Evolutionary conservation across 2,888 invertebrate genomes (phyloP), one percentile per base, ranked within the genome.

Genomic region (Pedicia rivosa): DNA sequence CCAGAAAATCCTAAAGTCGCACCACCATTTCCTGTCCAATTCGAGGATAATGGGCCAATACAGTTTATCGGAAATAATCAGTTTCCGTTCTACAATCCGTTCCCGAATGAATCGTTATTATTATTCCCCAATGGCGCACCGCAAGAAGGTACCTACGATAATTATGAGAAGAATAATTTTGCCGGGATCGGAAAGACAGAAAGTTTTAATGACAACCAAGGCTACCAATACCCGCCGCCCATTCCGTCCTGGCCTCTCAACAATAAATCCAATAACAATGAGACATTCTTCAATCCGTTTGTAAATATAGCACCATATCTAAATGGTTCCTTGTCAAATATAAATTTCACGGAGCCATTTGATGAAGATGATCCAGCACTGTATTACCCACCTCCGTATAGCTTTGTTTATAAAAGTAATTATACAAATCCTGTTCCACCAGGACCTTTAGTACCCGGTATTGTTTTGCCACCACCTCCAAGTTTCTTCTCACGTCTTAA

Each of bases 1-100:
- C 86, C 87, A 29, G 62, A 74, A 36, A 74, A 77, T 59, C 84
- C 86, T 8, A 77, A 77, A 61, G 74, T 87, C 50, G 86, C 88
- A 62, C 88, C 88, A 70, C 88, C 88, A 65, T 88, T 88, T 78
- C 88, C 88, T 56, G 78, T 88, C 63, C 86, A 82, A 65, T 76
- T 88, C 61, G 70, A 72, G 59, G 82, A 86, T 57, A 72, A 77
- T 55, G 87, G 84, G 53, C 87, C 87, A 57, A 70, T 87, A 63
- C 77, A 83, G 67, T 78, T 87, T 71, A 72, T 88, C 64, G 78
- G 81, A 59, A 70, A 74, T 65, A 80, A 81, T 50, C 66, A 68
- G 50, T 63, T 65, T 44, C 63, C 70, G 52, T 59, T 66, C 60
- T 61, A 65, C 58, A 54, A 55, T 62, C 46, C 62, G 56, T 30